Evolutionary conservation across 2,888 invertebrate species (phyloP).

Genomic region (Amphiduros pacificus): DNA sequence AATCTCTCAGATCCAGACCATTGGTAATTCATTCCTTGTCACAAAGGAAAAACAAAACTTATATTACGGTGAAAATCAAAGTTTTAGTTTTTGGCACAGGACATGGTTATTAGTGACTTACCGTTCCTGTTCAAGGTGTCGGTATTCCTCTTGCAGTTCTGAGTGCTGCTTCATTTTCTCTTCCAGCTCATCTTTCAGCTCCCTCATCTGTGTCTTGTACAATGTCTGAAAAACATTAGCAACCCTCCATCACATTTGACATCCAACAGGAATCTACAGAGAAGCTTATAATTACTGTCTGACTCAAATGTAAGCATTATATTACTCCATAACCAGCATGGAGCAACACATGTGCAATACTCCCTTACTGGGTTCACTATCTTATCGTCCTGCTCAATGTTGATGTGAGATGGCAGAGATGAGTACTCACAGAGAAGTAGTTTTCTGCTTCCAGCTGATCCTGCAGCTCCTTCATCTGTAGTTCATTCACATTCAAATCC

Average conservation of each 20-base stretch:
- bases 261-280: background rate
- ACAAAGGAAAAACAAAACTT: background rate
- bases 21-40: background rate
- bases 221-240: slow-evolving; percentile 66
- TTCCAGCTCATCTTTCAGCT: slow-evolving; percentile 87
- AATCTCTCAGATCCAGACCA: background rate
- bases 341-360: too few species aligned
- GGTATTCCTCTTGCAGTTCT: slow-evolving; percentile 66
- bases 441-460: slow-evolving; percentile 95
- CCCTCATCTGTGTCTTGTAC: slow-evolving; percentile 90
- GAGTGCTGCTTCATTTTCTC: slow-evolving; percentile 68
- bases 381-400: too few species aligned
- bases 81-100: background rate
- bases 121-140: slow-evolving; percentile 87
- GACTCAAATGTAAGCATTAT: too few species aligned
- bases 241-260: background rate
- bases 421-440: slow-evolving; percentile 79
- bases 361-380: too few species aligned
- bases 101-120: slow-evolving; percentile 27
- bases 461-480: slow-evolving; percentile 86
- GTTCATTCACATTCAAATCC: slow-evolving; percentile 65
- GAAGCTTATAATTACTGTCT: too few species aligned
- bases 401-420: too few species aligned
- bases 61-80: background rate
- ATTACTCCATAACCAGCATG: too few species aligned